Percentiles rank a stretch among this genome's conserved stretches.
Evolutionary conservation across 2,888 invertebrate species (phyloP).

Genomic region (Drosophila mimica): DNA sequence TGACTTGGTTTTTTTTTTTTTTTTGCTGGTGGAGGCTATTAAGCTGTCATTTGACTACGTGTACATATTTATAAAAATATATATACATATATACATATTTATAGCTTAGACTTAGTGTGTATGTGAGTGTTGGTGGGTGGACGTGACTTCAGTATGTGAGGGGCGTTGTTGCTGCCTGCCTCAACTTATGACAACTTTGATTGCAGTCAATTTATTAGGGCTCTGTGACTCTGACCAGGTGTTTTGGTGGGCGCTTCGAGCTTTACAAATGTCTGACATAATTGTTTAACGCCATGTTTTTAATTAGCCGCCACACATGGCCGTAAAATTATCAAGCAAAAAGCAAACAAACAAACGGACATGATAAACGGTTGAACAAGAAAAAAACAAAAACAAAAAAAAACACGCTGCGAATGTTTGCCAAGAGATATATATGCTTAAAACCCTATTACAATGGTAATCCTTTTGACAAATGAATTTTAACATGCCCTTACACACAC

Average conservation of each 20-base stretch:
- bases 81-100: conserved; percentile 33
- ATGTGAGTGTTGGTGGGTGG: conserved; percentile 23
- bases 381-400: conserved; percentile 13
- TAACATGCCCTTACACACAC: conserved; percentile 60
- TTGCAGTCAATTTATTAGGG: conserved; percentile 77
- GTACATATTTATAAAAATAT: not conserved
- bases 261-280: conserved; percentile 71
- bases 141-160: conserved; percentile 63
- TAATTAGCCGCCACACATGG: conserved; percentile 71
- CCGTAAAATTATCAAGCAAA: conserved; percentile 43
- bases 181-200: conserved; percentile 78
- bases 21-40: conserved; percentile 52
- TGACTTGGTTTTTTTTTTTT: conserved; percentile 37
- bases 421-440: conserved; percentile 65
- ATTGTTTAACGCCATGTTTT: conserved; percentile 76
- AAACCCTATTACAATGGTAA: conserved; percentile 81
- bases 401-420: conserved; percentile 51
- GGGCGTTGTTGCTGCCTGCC: conserved; percentile 15
- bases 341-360: conserved; percentile 39
- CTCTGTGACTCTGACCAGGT: conserved; percentile 39
- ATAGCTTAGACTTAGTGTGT: conserved; percentile 31
- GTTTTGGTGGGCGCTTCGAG: conserved; percentile 18
- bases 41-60: conserved; percentile 77
- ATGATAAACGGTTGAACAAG: conserved; percentile 47
- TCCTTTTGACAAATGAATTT: conserved; percentile 81